A percentile compares a stretch with the other conserved stretches of the same genome.
Conservation (phyloP, 2,797 vertebrate genomes). For the Pristis pectinata region DNA sequence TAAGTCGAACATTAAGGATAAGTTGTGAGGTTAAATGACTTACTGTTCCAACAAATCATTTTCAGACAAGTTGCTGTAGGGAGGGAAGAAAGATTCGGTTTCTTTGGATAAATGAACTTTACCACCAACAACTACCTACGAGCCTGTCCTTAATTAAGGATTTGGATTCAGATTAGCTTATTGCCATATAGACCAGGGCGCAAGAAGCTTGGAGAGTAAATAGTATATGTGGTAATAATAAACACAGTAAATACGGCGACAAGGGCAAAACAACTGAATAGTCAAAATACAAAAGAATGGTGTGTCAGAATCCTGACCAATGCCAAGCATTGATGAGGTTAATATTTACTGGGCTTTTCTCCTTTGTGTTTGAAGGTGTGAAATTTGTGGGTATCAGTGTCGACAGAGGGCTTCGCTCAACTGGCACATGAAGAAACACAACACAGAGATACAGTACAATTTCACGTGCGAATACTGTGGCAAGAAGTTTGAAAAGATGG, state of each 20-base stretch:
- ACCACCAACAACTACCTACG: neutral
- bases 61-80: neutral
- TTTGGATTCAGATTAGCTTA: too few species aligned
- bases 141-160: neutral
- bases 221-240: too few species aligned
- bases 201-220: too few species aligned
- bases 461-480: slow-evolving; percentile 82
- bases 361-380: slow-evolving; percentile 63
- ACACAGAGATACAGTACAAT: slow-evolving; percentile 73
- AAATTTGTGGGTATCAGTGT: slow-evolving; percentile 91
- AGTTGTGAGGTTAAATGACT: too few species aligned
- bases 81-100: neutral
- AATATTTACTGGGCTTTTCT: neutral
- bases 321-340: neutral
- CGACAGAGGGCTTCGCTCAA: slow-evolving; percentile 77
- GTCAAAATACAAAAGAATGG: neutral
- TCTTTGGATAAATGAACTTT: neutral
- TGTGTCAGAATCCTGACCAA: neutral
- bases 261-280: too few species aligned
- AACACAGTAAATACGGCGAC: too few species aligned
- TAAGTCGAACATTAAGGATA: neutral
- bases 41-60: too few species aligned
- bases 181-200: too few species aligned
- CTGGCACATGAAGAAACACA: slow-evolving; percentile 62
- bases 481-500: slow-evolving; percentile 82